A percentile compares a stretch with the other conserved stretches of the same genome.
phyloP scores from a whole-genome alignment of 2,888 invertebrate species.

The Phragmatobia fuliginosa region DNA sequence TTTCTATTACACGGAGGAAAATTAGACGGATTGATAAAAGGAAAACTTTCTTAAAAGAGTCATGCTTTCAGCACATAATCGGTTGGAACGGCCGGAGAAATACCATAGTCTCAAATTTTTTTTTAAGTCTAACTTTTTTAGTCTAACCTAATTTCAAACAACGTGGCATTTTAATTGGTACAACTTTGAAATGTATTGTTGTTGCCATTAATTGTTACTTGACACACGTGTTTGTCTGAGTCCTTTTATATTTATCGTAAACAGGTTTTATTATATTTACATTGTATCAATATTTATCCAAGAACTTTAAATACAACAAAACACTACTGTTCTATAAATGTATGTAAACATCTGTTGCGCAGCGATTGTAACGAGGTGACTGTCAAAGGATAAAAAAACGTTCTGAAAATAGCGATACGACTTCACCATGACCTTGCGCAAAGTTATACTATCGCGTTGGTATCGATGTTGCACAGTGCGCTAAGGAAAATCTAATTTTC shows the following conservation, averaged over 20 bases:
- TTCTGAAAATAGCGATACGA: constrained; percentile 65
- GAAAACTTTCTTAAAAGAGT: too few species aligned
- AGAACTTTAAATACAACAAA: not conserved
- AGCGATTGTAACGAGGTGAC: constrained; percentile 20
- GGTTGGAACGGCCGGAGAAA: not conserved
- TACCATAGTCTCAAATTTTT: too few species aligned
- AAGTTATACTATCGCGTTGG: constrained; percentile 69
- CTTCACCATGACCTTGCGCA: constrained; percentile 80
- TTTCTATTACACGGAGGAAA: too few species aligned
- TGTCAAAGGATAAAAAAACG: constrained; percentile 43
- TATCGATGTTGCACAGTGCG: constrained; percentile 61
- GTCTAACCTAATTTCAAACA: not conserved
- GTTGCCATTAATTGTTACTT: too few species aligned
- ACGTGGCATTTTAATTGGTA: not conserved
- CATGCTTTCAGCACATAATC: not conserved
- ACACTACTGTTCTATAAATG: not conserved
- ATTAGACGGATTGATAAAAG: too few species aligned
- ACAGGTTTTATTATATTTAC: not conserved
- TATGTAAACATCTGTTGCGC: constrained; percentile 3
- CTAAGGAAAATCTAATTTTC: constrained; percentile 76
- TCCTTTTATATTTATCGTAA: not conserved
- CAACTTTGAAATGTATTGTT: not conserved
- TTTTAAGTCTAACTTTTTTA: too few species aligned
- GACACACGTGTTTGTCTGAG: not conserved
- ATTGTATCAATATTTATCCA: not conserved